Conservation (phyloP, 2,113 vertebrate genomes). For the Butorides virescens region DNA sequence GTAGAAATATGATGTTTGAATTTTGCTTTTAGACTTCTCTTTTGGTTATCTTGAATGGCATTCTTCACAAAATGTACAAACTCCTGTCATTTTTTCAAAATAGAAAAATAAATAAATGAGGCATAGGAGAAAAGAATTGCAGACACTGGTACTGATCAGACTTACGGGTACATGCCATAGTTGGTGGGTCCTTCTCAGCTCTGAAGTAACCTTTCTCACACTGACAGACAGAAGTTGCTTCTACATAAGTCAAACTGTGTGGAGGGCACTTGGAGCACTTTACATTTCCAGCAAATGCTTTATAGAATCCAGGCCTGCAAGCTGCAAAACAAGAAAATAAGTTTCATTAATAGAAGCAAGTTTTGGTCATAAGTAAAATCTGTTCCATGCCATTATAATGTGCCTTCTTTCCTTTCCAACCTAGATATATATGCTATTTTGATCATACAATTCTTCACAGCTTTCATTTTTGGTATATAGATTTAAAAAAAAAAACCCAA, state of each 20-base stretch:
- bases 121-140: neutral
- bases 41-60: neutral
- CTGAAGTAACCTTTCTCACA: constrained; percentile 93
- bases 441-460: neutral
- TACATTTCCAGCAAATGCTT: constrained; percentile 91
- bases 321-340: constrained; percentile 73
- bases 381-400: neutral
- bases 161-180: constrained; percentile 97
- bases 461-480: neutral
- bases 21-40: neutral
- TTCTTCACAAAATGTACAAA: neutral
- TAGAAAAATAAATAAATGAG: neutral
- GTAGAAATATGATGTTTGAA: neutral
- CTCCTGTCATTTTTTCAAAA: neutral
- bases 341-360: neutral
- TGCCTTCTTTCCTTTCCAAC: neutral
- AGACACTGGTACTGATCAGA: constrained; percentile 23
- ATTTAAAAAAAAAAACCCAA: neutral
- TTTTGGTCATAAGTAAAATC: neutral
- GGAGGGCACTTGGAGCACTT: constrained; percentile 95
- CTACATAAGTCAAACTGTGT: constrained; percentile 86
- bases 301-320: constrained; percentile 92
- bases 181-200: constrained; percentile 91
- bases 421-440: neutral
- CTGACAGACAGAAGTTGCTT: constrained; percentile 87